These are phyloP conservation scores for Pemphigus obesinymphae DNA, from an alignment of 1,140 invertebrate genomes.

Conservation along the genomic window DNA sequence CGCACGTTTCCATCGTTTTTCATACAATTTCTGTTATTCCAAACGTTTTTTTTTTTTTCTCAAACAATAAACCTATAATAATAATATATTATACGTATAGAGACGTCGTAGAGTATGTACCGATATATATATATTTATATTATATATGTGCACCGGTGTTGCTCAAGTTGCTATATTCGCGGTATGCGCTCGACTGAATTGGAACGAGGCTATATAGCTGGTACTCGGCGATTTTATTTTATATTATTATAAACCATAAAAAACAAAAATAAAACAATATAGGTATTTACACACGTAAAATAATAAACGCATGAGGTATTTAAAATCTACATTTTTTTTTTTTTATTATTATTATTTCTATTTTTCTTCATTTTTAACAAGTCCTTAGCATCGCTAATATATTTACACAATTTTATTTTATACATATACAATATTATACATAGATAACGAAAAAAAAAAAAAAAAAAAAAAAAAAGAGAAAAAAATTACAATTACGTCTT, in stretches of 20 bases:
- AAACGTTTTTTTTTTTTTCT: not conserved
- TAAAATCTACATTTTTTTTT: slow-evolving; percentile 15
- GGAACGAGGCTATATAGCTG: slow-evolving; percentile 35
- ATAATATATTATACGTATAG: too few species aligned
- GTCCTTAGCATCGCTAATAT: not conserved
- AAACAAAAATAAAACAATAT: not conserved
- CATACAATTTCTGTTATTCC: not conserved
- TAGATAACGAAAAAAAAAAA: not conserved
- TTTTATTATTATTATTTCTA: slow-evolving; percentile 15
- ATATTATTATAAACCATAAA: not conserved
- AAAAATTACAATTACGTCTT: not conserved
- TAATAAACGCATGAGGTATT: not conserved
- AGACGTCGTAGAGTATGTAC: too few species aligned
- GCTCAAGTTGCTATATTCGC: slow-evolving; percentile 2
- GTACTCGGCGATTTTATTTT: not conserved
- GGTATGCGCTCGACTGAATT: slow-evolving; percentile 19
- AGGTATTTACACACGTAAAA: not conserved
- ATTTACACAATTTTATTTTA: slow-evolving; percentile 17
- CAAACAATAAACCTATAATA: not conserved
- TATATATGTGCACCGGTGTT: too few species aligned
- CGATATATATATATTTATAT: not conserved
- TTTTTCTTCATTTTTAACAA: slow-evolving; percentile 8
- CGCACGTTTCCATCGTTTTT: not conserved
- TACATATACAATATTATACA: too few species aligned
- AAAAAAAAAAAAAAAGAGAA: not conserved